Base-by-base conservation (phyloP, 2,113 vertebrate genomes). In the Sardina pilchardus region DNA sequence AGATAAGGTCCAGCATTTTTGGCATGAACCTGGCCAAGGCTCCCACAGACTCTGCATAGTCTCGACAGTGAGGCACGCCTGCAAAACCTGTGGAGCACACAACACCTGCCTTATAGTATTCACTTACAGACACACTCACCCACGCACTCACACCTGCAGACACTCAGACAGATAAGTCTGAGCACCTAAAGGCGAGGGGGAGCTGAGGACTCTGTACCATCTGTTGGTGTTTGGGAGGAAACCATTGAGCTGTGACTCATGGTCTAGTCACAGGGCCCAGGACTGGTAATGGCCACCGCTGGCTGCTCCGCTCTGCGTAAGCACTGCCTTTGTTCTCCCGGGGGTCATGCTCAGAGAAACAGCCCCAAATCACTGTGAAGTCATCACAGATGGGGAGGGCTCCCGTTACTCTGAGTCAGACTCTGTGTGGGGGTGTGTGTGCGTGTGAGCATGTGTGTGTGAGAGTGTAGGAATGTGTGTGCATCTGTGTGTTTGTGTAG, bases 171-270 rank as follows among this genome's bases (percentile, higher is more conserved):
- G 63, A 30, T 26, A 26, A 30, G 63, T 67, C 7, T 67, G 63
- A 30, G 10, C 63, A 67, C 63, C 82, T 84, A 16, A 50, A 85
- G 84, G 56, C 43, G 43, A 34, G 59, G 53, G 10, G 17, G 30
- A 67, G 88, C 43, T 26, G 4, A 12, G 63, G n/a, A 67, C 9
- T 67, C 39, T 14, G 50, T 84, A 84, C 82, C 89, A 88, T 90
- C 85, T 90, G 89, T 84, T 84, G 63, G n/a, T 67, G 63, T 30
- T 67, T 67, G 63, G 9, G 63, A 30, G 85, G 75, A 88, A 83
- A 87, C 88, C 85, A 84, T 82, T 39, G 82, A 63, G 36, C 16
- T 43, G 47, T 90, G 86, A 88, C 82, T 90, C 87, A 88, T 75
- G 85, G 85, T 80, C 82, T 82, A 78, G 71, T 78, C 71, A 71